A percentile compares a stretch with the other conserved stretches of the same genome.
Conservation (phyloP, 2,888 invertebrate species). For the Tachina fera region DNA sequence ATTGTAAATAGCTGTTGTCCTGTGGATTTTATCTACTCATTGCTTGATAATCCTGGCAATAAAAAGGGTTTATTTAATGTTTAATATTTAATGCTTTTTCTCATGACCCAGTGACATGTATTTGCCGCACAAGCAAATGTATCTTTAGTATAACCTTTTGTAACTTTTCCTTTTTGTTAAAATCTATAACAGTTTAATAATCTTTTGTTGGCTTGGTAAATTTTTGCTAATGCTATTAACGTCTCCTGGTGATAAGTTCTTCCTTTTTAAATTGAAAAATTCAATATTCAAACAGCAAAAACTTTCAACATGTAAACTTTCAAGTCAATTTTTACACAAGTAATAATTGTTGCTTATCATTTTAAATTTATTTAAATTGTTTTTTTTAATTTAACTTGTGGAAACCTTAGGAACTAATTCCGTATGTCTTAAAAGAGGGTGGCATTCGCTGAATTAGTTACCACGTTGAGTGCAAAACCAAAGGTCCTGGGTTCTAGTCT, state of each 20-base stretch:
- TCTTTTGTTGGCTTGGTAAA: neutral
- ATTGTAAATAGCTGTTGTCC: slow-evolving; percentile 9
- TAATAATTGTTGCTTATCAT: too few species aligned
- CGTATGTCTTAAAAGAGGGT: too few species aligned
- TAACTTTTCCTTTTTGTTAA: neutral
- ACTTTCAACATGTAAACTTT: too few species aligned
- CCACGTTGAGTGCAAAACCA: too few species aligned
- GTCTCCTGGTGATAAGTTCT: neutral
- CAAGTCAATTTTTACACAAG: too few species aligned
- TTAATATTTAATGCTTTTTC: slow-evolving; percentile 28
- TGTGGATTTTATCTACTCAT: slow-evolving; percentile 31
- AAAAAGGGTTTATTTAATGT: slow-evolving; percentile 38
- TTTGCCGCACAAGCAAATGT: neutral
- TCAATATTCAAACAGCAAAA: too few species aligned
- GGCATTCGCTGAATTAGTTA: too few species aligned
- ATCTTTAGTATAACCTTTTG: neutral
- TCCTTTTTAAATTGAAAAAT: too few species aligned
- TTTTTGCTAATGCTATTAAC: neutral
- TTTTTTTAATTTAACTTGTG: too few species aligned
- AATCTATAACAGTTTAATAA: slow-evolving; percentile 8
- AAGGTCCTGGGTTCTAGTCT: too few species aligned
- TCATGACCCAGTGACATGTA: slow-evolving; percentile 2
- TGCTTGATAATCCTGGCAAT: slow-evolving; percentile 29
- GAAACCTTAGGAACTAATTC: too few species aligned
- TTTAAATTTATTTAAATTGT: too few species aligned